Conservation (phyloP, 2,888 invertebrate genomes). For the Rugalucina vietnamica region DNA sequence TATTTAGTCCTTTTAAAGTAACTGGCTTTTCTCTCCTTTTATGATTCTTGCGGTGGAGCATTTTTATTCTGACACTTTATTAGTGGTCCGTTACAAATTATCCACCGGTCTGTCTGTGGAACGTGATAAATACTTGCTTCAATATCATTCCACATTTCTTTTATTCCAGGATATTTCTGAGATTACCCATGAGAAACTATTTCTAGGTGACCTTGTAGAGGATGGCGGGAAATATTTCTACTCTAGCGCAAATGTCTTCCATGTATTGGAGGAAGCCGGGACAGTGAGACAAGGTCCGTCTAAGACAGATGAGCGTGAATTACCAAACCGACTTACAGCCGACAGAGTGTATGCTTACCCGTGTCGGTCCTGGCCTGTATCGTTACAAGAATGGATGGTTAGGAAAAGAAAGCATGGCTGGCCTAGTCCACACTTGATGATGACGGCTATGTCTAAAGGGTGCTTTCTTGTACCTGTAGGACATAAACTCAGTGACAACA, state of each 20-base stretch:
- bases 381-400: background rate
- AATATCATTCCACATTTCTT: too few species aligned
- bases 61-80: too few species aligned
- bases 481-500: constrained; percentile 15
- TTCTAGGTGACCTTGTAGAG: background rate
- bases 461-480: constrained; percentile 20
- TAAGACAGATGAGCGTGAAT: background rate
- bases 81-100: too few species aligned
- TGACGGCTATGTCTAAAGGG: background rate
- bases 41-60: too few species aligned
- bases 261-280: background rate
- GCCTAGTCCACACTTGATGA: background rate
- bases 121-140: too few species aligned
- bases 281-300: background rate
- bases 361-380: background rate
- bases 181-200: background rate
- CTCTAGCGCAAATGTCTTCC: background rate
- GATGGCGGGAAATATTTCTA: background rate
- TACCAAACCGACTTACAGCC: background rate
- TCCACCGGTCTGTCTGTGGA: too few species aligned
- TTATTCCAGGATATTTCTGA: constrained; percentile 2
- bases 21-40: too few species aligned
- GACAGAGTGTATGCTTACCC: constrained; percentile 2
- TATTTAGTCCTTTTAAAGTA: too few species aligned
- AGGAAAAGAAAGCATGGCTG: background rate